Evolutionary conservation across 2,888 invertebrate species (phyloP), one percentile per base, ranked within the genome.

Genomic region (Griposia aprilina): DNA sequence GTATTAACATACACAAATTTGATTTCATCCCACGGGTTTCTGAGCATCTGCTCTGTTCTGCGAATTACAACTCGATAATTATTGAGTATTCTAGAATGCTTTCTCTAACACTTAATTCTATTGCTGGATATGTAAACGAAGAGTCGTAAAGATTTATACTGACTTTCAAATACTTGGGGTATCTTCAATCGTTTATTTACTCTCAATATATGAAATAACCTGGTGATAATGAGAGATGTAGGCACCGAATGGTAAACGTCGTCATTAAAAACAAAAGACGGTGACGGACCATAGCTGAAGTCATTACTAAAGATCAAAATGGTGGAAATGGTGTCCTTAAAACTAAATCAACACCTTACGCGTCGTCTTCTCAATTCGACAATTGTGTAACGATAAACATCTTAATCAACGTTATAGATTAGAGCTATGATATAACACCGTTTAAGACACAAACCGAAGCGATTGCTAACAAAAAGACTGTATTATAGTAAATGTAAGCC

Each of bases 131-230:
- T 77, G 63, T 71, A 77, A 86, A 77, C 70, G 69, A 72, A 55
- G 15, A 71, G 36, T 60, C 66, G 66, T 74, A 67, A 86, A 75
- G 62, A 77, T 76, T 74, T 72, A 80, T 81, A 30, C 62, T 13
- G n/a, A 82, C 81, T 82, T 85, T 80, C 85, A 78, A 78, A 83
- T 71, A 71, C 59, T 36, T 71, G 13, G 5, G 52, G 41, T 65
- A 68, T 74, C 60, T 68, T 60, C 30, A 55, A 70, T 48, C 48
- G 10, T 77, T 57, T 76, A 57, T 68, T 50, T 55, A 48, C 48
- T 83, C 17, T 57, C 20, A 63, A 45, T 41, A 30, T 36, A 67
- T n/a, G 41, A 45, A 79, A 13, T 48, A 65, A 8, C 36, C 30
- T 57, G 10, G 15, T 45, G 60, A 62, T 41, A 15, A 17, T 77